phyloP scores from a whole-genome alignment of 2,797 vertebrate genomes.

The Stomatorhinus walkeri region DNA sequence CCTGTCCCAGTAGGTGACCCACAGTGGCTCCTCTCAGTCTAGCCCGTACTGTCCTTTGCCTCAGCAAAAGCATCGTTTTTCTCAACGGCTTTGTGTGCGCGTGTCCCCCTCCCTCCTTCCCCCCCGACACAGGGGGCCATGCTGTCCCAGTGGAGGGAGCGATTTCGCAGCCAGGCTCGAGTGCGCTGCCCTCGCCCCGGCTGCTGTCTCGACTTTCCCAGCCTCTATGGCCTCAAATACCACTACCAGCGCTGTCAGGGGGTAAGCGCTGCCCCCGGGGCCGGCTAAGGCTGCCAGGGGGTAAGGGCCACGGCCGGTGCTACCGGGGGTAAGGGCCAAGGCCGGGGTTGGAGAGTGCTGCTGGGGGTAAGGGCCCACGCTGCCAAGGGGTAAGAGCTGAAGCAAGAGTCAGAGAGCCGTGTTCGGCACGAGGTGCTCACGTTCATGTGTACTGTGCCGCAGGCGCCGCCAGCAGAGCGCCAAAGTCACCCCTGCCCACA shows the following conservation, averaged over 20 bases:
- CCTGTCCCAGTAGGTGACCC: constrained; percentile 62
- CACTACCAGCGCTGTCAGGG: constrained; percentile 73
- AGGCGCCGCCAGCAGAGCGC: constrained; percentile 55
- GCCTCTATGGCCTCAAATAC: constrained; percentile 71
- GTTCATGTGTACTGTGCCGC: neutral
- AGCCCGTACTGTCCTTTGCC: neutral
- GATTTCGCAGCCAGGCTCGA: constrained; percentile 66
- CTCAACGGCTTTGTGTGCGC: neutral
- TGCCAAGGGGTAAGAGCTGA: neutral
- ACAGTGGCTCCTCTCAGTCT: neutral
- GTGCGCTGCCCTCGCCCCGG: constrained; percentile 68
- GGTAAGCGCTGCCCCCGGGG: constrained; percentile 36
- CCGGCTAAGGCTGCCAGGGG: constrained; percentile 45
- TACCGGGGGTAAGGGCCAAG: too few relatives aligned
- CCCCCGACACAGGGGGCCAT: constrained; percentile 50
- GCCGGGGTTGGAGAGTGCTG: neutral
- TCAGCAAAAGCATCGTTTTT: neutral
- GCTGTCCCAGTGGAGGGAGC: constrained; percentile 71
- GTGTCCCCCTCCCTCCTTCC: neutral
- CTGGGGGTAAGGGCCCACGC: neutral
- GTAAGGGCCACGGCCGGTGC: constrained; percentile 32
- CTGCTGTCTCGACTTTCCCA: constrained; percentile 73
- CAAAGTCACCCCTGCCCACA: constrained; percentile 56
- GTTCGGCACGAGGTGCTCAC: neutral
- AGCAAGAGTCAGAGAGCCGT: constrained; percentile 28